phyloP scores from a whole-genome alignment of 2,797 vertebrate species.

The Pachyuromys duprasi region DNA sequence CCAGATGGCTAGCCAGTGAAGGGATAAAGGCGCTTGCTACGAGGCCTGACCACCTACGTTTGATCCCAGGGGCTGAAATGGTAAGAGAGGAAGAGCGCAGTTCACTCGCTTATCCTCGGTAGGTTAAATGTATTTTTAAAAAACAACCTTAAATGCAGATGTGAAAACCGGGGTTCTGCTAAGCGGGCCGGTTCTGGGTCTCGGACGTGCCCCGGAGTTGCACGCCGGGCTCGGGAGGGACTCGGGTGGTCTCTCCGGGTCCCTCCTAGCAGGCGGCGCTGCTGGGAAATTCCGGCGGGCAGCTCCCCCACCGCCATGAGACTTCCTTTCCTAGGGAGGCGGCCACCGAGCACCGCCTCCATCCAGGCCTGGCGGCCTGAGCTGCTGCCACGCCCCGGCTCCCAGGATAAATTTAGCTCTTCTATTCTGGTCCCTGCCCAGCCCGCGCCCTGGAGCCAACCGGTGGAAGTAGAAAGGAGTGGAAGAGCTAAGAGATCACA shows the following conservation, averaged over 20 bases:
- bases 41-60: neutral
- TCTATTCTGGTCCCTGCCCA: constrained; percentile 56
- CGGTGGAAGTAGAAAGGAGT: neutral
- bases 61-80: neutral
- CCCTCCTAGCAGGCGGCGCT: neutral
- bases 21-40: neutral
- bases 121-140: neutral
- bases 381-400: neutral
- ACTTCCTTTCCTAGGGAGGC: constrained; percentile 68
- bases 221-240: neutral
- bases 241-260: neutral
- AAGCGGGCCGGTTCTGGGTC: neutral
- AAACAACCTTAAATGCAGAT: neutral
- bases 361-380: neutral
- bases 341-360: constrained; percentile 34
- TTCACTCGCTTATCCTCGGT: neutral
- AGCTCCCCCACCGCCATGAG: constrained; percentile 18
- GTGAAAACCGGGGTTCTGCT: neutral
- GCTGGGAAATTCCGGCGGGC: constrained; percentile 72
- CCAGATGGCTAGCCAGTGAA: neutral
- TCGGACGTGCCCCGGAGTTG: neutral
- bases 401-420: constrained; percentile 75
- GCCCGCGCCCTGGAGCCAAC: neutral
- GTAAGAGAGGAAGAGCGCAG: neutral
- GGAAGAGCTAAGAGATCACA: neutral